Base-by-base conservation (phyloP, 2,113 vertebrate genomes). In the Zeus faber region DNA sequence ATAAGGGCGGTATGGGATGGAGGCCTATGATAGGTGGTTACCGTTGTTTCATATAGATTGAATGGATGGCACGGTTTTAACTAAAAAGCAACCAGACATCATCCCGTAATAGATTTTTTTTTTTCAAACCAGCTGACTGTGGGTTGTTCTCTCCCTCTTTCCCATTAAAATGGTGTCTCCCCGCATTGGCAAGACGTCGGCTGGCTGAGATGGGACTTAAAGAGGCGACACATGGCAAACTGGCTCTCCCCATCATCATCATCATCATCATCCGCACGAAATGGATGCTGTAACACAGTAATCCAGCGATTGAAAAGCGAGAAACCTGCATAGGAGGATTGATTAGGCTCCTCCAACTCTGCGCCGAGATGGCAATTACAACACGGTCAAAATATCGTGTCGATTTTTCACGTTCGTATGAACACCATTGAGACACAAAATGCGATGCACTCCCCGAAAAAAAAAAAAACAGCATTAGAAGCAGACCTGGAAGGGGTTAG, bases 21-120 rank as follows among this genome's bases (percentile, higher is more conserved):
- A 20, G 6, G 33, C 40, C 53, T 52, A 55, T 68, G 67, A 74
- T 65, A 35, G 54, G 64, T 49, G 67, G 35, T 40, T 58, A 45
- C 27, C 54, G 31, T 14, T 31, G 51, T 57, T 45, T 44, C 46
- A 10, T 21, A 45, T 45, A 7, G 18, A 8, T 54, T 57, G 45
- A 8, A 43, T n/a, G 54, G 54, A 47, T 37, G 39, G 46, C 33
- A 48, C 23, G 46, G 63, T 55, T n/a, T n/a, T 47, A 61, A 61
- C 71, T 43, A 11, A 35, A 35, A 3, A 13, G 33, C n/a, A 13
- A 35, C 33, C 33, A n/a, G n/a, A n/a, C n/a, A n/a, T n/a, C n/a
- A n/a, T n/a, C n/a, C n/a, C n/a, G n/a, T n/a, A n/a, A n/a, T n/a
- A n/a, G n/a, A n/a, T n/a, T n/a, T n/a, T n/a, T n/a, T n/a, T n/a